phyloP scores from a whole-genome alignment of 2,888 invertebrate species.

The Ormia ochracea region DNA sequence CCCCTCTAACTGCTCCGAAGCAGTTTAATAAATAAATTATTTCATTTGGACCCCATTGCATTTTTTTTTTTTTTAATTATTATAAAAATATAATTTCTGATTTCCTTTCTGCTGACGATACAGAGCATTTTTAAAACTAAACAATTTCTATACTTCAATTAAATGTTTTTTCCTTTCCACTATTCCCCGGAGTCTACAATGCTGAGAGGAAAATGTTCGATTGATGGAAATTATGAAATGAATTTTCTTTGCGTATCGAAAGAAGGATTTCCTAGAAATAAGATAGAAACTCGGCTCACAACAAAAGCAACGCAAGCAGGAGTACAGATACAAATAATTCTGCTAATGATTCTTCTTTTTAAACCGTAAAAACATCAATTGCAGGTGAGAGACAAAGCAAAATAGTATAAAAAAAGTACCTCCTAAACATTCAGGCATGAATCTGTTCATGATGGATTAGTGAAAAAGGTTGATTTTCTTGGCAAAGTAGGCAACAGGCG shows the following conservation, averaged over 20 bases:
- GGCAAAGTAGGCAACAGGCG: too few species aligned
- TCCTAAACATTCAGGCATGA: background rate
- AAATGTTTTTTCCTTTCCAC: too few species aligned
- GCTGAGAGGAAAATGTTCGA: background rate
- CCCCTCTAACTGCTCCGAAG: too few species aligned
- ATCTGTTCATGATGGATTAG: background rate
- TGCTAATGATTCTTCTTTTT: background rate
- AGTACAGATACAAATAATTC: background rate
- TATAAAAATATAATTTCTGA: too few species aligned
- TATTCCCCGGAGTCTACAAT: too few species aligned
- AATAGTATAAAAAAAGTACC: background rate
- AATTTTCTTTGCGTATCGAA: background rate
- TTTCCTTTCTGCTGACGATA: too few species aligned
- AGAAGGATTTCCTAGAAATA: background rate
- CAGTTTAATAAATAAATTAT: too few species aligned
- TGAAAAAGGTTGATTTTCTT: too few species aligned
- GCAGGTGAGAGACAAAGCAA: background rate
- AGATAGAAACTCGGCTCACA: background rate
- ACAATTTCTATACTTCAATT: too few species aligned
- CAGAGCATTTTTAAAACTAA: too few species aligned
- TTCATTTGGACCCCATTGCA: too few species aligned
- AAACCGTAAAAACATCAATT: background rate
- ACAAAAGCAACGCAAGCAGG: background rate
- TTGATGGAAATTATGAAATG: background rate
- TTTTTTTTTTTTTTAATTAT: too few species aligned